Evolutionary conservation across 2,113 vertebrate species (phyloP), one percentile per base, ranked within the genome.

Genomic region (Ramphastos sulfuratus): DNA sequence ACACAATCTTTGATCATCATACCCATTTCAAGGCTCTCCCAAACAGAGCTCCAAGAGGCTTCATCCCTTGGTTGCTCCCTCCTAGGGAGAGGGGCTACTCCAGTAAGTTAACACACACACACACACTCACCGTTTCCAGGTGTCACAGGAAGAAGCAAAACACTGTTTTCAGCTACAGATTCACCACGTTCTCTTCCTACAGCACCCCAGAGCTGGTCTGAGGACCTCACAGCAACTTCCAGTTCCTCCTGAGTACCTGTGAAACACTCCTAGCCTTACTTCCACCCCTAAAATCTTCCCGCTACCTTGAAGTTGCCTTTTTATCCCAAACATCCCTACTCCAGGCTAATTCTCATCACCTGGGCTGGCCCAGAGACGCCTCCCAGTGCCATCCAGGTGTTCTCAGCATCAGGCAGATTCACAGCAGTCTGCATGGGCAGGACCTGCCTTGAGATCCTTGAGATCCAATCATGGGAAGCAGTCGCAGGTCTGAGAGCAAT

Each of bases 281-380:
- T 14, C 25, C 13, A 56, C 2, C 5, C 5, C 31, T 6, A 14
- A 72, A 69, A 21, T 3, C 8, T 4, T 20, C 2, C 18, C 0
- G 0, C 2, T 9, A 6, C 0, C 21, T 39, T 27, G 27, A 18
- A 86, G 17, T 55, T 89, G n/a, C 77, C 46, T 75, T 89, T 82
- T 82, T 72, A 25, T 42, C 17, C 19, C 25, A 30, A 63, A 39
- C 27, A 72, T 3, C 24, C 46, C 23, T 70, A 25, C 10, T 20
- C 42, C n/a, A 19, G 10, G 15, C 6, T 2, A 1, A 21, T 64
- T 46, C 24, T 37, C 31, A 28, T n/a, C 72, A 24, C 15, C 15
- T 60, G 55, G 44, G 44, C 33, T 58, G 18, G n/a, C 33, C 12
- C 44, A 46, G n/a, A 52, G 14, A 52, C 3, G 12, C 50, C 50